Percentiles rank a stretch among this genome's conserved stretches.
Evolutionary conservation across 2,888 invertebrate genomes (phyloP).

Genomic region (Andrena praecox): DNA sequence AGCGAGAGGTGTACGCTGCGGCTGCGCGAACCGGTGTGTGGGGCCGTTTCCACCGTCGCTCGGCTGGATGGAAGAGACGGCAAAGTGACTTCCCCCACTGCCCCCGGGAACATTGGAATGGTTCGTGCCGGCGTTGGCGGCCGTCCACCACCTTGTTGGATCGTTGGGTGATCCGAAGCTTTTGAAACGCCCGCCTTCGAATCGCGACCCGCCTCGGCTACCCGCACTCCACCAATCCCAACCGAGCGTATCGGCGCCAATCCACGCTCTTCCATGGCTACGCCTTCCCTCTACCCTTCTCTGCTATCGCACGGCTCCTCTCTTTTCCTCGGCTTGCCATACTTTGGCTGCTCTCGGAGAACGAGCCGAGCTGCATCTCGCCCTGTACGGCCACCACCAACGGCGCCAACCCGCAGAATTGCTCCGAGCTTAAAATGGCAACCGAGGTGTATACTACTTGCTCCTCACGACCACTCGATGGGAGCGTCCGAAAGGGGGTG

Average conservation of each 20-base stretch:
- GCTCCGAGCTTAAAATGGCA: slow-evolving; percentile 61
- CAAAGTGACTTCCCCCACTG: slow-evolving; percentile 64
- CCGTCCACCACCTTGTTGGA: slow-evolving; percentile 47
- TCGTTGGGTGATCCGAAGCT: slow-evolving; percentile 40
- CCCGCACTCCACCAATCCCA: slow-evolving; percentile 50
- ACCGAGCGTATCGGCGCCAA: slow-evolving; percentile 35
- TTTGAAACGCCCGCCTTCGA: slow-evolving; percentile 65
- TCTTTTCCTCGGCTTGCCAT: not conserved
- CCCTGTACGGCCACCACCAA: not conserved
- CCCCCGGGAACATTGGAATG: slow-evolving; percentile 48
- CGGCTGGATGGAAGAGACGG: slow-evolving; percentile 62
- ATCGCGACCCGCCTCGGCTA: slow-evolving; percentile 60
- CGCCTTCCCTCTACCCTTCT: slow-evolving; percentile 42
- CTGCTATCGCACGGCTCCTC: not conserved
- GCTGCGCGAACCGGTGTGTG: slow-evolving; percentile 83
- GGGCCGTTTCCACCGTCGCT: slow-evolving; percentile 62
- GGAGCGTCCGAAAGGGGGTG: not conserved
- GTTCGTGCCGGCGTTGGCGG: slow-evolving; percentile 34
- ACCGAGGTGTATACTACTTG: slow-evolving; percentile 21
- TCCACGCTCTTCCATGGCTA: slow-evolving; percentile 52
- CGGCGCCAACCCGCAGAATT: not conserved
- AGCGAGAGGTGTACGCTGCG: slow-evolving; percentile 81
- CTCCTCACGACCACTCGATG: slow-evolving; percentile 23
- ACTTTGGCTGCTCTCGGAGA: not conserved
- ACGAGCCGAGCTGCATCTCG: not conserved